Evolutionary conservation across 2,888 invertebrate species (phyloP), one percentile per base, ranked within the genome.

Genomic region (Nezara viridula): DNA sequence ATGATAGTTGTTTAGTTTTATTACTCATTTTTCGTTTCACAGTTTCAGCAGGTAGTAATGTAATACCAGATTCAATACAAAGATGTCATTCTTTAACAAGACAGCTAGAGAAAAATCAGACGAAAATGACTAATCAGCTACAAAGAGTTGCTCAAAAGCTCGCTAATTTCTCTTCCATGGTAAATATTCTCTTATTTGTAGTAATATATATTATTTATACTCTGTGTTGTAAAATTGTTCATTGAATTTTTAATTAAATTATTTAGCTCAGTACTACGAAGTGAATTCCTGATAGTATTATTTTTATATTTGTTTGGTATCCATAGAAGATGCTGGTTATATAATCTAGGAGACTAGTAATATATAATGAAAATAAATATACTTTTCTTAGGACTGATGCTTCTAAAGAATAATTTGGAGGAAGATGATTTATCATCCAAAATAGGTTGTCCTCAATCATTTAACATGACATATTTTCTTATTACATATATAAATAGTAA

Each of bases 61-160:
- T 95, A 90, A 95, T 96, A 91, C 95, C 95, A 88, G 96, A 96
- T 92, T 95, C 95, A 3, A 92, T 96, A 88, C 96, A 96, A 93
- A 94, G 95, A 92, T 96, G 95, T 92, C 96, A 96, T 92, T 95
- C 96, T 21, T 94, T 95, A 14, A 95, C 96, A 19, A 95, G 95
- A 92, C 95, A 95, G 91, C 93, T 96, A 81, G 94, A 95, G 90
- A 95, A 95, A 90, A 96, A 96, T 92, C 95, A 96, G 91, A 95
- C 94, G 49, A 93, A 93, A 88, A 93, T 96, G 88, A 94, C 94
- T 91, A 92, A 92, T 86, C 94, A 95, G 91, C 92, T 96, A 37
- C 93, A 93, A 2, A 94, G 94, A 90, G 92, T 96, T 55, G 95
- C 95, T 90, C 92, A 93, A 86, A 94, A 94, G 73, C 93, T 96